Percentiles rank a stretch among this genome's conserved stretches.
phyloP scores from a whole-genome alignment of 2,113 vertebrate genomes.

The Entomyzon cyanotis region DNA sequence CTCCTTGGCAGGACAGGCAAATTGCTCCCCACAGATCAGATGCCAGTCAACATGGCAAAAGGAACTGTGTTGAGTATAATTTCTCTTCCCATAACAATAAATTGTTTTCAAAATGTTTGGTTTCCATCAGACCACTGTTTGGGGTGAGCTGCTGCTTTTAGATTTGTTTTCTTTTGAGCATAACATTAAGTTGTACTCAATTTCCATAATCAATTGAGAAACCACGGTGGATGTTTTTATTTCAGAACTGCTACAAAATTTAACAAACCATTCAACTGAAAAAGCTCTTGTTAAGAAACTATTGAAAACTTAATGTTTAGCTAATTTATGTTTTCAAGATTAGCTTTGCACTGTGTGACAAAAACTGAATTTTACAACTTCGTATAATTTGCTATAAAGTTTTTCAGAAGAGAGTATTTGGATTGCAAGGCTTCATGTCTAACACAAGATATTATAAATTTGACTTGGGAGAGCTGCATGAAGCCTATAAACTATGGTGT shows the following conservation, averaged over 20 bases:
- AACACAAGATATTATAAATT: background rate
- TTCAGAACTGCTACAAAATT: constrained; percentile 29
- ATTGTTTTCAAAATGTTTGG: background rate
- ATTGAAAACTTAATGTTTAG: constrained; percentile 28
- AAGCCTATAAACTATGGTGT: background rate
- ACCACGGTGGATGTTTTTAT: constrained; percentile 10
- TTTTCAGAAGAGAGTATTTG: background rate
- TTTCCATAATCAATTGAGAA: constrained; percentile 41
- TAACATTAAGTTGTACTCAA: background rate
- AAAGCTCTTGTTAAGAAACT: constrained; percentile 20
- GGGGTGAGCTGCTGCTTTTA: background rate
- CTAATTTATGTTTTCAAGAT: constrained; percentile 26
- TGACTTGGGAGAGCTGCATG: background rate
- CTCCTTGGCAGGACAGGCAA: constrained; percentile 57
- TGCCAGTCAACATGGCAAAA: constrained; percentile 60
- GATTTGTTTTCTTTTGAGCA: background rate
- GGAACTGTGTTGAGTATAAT: background rate
- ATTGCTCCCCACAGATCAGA: constrained; percentile 52
- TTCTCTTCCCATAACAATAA: background rate
- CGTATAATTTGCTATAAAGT: background rate
- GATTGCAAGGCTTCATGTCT: background rate
- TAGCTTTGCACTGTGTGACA: background rate
- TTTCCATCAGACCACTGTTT: background rate
- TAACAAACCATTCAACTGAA: constrained; percentile 35
- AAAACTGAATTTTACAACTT: background rate